Percentiles rank a stretch among this genome's conserved stretches.
Evolutionary conservation across 2,888 invertebrate species (phyloP).

Genomic region (Protodeltote pygarga): DNA sequence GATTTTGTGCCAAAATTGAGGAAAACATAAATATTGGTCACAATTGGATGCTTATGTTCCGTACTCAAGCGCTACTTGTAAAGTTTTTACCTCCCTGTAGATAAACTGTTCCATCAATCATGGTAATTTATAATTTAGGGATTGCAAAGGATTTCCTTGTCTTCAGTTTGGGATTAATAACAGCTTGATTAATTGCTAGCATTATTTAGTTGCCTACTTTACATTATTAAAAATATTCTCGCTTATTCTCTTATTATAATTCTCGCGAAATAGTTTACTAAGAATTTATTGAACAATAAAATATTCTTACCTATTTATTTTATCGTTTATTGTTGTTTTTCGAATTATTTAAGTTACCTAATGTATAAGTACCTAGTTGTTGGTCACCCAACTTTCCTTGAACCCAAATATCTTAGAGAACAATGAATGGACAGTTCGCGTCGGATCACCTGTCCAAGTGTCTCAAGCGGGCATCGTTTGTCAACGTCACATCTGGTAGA

Average conservation of each 20-base stretch:
- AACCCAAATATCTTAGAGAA: slow-evolving; percentile 58
- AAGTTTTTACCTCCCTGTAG: slow-evolving; percentile 12
- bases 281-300: too few species aligned
- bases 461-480: slow-evolving; percentile 72
- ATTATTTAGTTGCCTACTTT: slow-evolving; percentile 14
- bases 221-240: background rate
- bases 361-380: slow-evolving; percentile 51
- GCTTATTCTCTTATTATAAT: too few species aligned
- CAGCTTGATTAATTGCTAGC: slow-evolving; percentile 33
- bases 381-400: slow-evolving; percentile 40
- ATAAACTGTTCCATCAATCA: slow-evolving; percentile 24
- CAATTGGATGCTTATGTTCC: slow-evolving; percentile 13
- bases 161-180: slow-evolving; percentile 24
- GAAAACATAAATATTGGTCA: slow-evolving; percentile 21
- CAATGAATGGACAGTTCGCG: slow-evolving; percentile 72
- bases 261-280: too few species aligned
- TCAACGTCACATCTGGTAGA: slow-evolving; percentile 69
- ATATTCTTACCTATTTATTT: too few species aligned
- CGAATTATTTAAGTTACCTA: slow-evolving; percentile 1
- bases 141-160: slow-evolving; percentile 31
- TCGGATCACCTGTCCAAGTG: slow-evolving; percentile 79
- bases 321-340: background rate
- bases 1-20: slow-evolving; percentile 20
- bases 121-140: slow-evolving; percentile 36
- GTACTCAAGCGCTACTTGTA: slow-evolving; percentile 1